Percentiles rank a stretch among this genome's conserved stretches.
Evolutionary conservation across 92 coral and sea anemone genomes (phyloP).

Genomic region (Porites divaricata): DNA sequence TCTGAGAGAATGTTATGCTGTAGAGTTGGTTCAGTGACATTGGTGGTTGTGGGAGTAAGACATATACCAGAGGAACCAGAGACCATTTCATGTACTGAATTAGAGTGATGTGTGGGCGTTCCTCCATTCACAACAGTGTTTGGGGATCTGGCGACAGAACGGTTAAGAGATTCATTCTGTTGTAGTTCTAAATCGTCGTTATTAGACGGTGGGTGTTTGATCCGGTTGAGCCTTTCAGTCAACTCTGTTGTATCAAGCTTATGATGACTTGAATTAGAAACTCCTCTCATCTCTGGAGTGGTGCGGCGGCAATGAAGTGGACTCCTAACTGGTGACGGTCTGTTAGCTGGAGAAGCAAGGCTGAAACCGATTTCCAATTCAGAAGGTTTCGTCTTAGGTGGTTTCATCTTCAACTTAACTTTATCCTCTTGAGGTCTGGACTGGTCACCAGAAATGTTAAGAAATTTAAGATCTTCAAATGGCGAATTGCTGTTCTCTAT

Average conservation of each 20-base stretch:
- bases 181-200: background rate
- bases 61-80: background rate
- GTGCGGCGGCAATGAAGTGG: background rate
- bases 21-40: background rate
- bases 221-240: constrained; percentile 27
- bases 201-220: constrained; percentile 9
- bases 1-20: background rate
- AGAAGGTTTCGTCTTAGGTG: background rate
- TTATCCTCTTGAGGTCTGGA: background rate
- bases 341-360: background rate
- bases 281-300: background rate
- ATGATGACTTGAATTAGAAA: background rate
- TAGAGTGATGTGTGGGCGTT: background rate
- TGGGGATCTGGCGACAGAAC: background rate
- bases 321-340: background rate
- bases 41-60: background rate
- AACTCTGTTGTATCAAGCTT: constrained; percentile 26
- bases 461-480: constrained; percentile 15
- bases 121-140: background rate
- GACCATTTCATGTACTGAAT: background rate
- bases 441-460: background rate
- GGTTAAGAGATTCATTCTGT: background rate
- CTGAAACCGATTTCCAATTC: background rate
- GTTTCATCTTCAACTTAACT: background rate
- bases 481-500: constrained; percentile 33